phyloP scores from a whole-genome alignment of 2,888 invertebrate species.

The Protophormia terraenovae region DNA sequence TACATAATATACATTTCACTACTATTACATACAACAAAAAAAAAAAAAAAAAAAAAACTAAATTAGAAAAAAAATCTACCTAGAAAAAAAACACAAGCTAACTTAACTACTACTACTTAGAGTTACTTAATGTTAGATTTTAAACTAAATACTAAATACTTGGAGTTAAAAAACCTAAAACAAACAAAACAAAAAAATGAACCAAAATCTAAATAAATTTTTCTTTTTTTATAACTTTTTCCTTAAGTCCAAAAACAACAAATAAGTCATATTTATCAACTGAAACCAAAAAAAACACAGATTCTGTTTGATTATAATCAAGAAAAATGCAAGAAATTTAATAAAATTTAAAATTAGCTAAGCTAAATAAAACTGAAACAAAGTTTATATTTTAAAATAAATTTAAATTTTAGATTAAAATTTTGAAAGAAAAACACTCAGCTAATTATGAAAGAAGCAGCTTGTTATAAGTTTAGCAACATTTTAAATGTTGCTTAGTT shows the following conservation, averaged over 20 bases:
- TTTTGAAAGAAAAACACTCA: not conserved
- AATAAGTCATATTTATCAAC: constrained; percentile 7
- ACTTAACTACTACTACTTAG: constrained; percentile 56
- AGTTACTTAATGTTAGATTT: constrained; percentile 63
- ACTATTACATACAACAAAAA: constrained; percentile 58
- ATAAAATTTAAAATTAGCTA: constrained; percentile 19
- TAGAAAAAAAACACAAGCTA: constrained; percentile 56
- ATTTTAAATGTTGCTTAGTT: not conserved
- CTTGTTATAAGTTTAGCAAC: not conserved
- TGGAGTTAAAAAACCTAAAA: constrained; percentile 21
- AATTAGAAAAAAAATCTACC: not conserved
- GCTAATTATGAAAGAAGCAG: not conserved
- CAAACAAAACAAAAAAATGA: constrained; percentile 16
- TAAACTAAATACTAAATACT: constrained; percentile 36
- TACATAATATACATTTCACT: constrained; percentile 61
- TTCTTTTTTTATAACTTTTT: constrained; percentile 41
- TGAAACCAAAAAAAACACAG: constrained; percentile 8
- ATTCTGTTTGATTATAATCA: not conserved
- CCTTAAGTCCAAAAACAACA: constrained; percentile 40
- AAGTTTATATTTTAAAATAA: not conserved
- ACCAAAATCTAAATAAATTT: constrained; percentile 14
- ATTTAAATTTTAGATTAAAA: not conserved
- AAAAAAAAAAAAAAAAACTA: constrained; percentile 5
- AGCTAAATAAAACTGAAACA: constrained; percentile 2
- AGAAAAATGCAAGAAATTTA: constrained; percentile 17